Conservation (phyloP, 2,113 vertebrate genomes). For the Struthidea cinerea region DNA sequence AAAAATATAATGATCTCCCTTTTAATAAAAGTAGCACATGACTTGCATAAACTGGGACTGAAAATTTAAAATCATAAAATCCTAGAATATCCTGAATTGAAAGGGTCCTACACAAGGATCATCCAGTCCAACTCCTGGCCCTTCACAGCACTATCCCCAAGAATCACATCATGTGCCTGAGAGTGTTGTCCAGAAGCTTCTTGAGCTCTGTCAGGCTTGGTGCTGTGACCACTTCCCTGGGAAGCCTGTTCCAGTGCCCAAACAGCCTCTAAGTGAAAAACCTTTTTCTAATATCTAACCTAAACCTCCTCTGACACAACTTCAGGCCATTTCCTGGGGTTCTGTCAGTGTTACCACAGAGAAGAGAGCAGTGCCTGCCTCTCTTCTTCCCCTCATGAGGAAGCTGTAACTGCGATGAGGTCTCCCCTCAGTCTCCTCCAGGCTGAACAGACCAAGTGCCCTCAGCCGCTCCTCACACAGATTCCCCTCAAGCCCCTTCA, state of each 20-base stretch:
- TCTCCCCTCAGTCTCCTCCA: background rate
- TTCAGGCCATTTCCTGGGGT: background rate
- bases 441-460: background rate
- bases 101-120: background rate
- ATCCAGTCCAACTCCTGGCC: background rate
- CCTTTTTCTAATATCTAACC: background rate
- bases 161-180: background rate
- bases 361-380: background rate
- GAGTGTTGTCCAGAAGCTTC: background rate
- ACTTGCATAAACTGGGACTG: background rate
- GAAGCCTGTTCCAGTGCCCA: background rate
- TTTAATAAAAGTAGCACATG: background rate
- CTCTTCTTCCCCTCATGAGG: rapidly evolving
- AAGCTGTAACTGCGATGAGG: background rate
- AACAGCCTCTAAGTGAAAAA: background rate
- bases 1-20: background rate
- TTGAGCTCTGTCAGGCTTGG: background rate
- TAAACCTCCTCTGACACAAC: background rate
- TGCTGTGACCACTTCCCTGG: background rate
- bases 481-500: background rate
- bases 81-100: background rate
- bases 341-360: background rate
- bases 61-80: background rate
- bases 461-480: rapidly evolving
- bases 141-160: background rate